phyloP scores from a whole-genome alignment of 1,140 invertebrate genomes.

The Neodiprion fabricii region DNA sequence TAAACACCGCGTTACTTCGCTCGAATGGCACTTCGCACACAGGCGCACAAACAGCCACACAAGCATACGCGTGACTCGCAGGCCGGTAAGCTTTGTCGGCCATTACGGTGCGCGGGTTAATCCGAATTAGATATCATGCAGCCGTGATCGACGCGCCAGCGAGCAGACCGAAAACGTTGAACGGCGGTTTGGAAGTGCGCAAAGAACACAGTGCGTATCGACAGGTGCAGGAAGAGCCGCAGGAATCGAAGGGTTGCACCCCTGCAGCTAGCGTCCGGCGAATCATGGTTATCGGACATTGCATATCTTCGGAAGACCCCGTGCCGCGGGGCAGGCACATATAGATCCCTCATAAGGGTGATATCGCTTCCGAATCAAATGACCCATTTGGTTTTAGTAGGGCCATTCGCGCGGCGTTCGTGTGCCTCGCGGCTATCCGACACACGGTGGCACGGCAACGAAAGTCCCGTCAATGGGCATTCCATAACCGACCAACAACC shows the following conservation, averaged over 20 bases:
- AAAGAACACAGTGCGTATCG: too few relatives aligned
- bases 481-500: conserved; percentile 37
- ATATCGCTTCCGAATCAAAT: conserved; percentile 61
- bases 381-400: conserved; percentile 60
- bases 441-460: conserved; percentile 31
- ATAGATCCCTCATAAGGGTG: conserved; percentile 56
- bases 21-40: conserved; percentile 42
- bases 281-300: conserved; percentile 44
- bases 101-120: conserved; percentile 24
- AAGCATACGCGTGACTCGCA: conserved; percentile 23
- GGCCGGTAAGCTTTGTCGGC: conserved; percentile 38
- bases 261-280: too few relatives aligned
- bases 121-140: conserved; percentile 36
- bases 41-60: conserved; percentile 20
- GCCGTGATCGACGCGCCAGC: too few relatives aligned
- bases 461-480: conserved; percentile 49
- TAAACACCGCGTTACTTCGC: conserved; percentile 54
- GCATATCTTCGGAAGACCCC: conserved; percentile 53
- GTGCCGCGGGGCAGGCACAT: conserved; percentile 45
- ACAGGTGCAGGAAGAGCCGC: neutral
- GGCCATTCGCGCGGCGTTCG: conserved; percentile 54
- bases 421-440: conserved; percentile 48
- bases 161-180: too few relatives aligned
- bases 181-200: too few relatives aligned
- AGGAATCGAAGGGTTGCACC: conserved; percentile 23